Percentiles rank a stretch among this genome's conserved stretches.
These are phyloP conservation scores for Drosophila neonasuta DNA, from an alignment of 2,888 invertebrate genomes.

Conservation along the genomic window DNA sequence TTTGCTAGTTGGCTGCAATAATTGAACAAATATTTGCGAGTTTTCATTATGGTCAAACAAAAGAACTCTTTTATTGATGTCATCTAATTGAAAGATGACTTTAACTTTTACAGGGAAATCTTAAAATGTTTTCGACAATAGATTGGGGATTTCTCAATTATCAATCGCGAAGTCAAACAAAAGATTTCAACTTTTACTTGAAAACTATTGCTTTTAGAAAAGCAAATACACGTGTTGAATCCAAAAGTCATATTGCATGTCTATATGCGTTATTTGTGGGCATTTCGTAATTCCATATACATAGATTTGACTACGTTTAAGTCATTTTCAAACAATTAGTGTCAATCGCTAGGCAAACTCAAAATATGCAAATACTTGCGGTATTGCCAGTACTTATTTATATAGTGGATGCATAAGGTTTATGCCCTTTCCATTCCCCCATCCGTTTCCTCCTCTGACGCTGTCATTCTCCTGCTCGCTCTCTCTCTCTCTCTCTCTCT, in stretches of 20 bases:
- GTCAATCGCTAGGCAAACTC: conserved; percentile 73
- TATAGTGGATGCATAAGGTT: conserved; percentile 36
- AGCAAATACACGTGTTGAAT: conserved; percentile 38
- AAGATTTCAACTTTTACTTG: conserved; percentile 24
- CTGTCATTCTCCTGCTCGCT: not conserved
- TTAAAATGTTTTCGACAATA: not conserved
- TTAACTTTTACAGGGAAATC: not conserved
- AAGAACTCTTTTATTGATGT: not conserved
- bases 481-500: too few relatives aligned
- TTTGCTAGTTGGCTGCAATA: conserved; percentile 24
- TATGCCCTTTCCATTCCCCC: conserved; percentile 22
- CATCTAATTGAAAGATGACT: too few relatives aligned
- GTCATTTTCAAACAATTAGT: conserved; percentile 70
- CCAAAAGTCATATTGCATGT: conserved; percentile 19
- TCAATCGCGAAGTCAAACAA: conserved; percentile 13
- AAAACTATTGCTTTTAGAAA: conserved; percentile 39
- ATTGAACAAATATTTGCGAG: not conserved
- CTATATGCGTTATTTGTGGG: conserved; percentile 35
- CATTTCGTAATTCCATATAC: conserved; percentile 55
- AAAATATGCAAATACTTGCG: conserved; percentile 65
- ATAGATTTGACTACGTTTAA: conserved; percentile 36
- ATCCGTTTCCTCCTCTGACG: not conserved
- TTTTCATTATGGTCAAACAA: not conserved
- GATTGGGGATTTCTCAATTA: not conserved
- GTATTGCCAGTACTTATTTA: conserved; percentile 37